phyloP scores from a whole-genome alignment of 2,113 vertebrate genomes.

The Meleagris gallopavo region DNA sequence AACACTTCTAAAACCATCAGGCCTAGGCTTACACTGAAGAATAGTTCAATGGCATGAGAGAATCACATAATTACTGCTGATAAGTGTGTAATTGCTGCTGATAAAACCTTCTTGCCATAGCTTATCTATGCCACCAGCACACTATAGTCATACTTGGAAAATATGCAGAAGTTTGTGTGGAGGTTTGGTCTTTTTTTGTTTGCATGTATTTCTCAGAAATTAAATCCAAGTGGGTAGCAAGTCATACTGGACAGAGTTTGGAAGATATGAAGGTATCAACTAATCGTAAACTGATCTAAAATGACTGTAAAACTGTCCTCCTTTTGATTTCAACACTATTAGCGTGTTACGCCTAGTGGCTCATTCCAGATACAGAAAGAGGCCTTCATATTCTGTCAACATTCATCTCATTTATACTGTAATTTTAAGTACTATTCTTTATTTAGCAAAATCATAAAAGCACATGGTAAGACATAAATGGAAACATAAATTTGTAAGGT shows the following conservation, averaged over 20 bases:
- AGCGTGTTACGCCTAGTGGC: not conserved
- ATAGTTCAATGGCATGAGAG: not conserved
- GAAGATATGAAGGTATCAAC: not conserved
- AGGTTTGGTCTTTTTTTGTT: not conserved
- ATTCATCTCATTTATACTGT: not conserved
- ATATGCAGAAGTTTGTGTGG: not conserved
- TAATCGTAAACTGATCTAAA: not conserved
- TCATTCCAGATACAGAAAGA: not conserved
- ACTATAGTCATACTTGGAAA: not conserved
- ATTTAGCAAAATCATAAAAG: not conserved
- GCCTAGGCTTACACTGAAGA: not conserved
- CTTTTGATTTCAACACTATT: not conserved
- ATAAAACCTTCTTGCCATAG: not conserved
- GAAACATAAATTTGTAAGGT: not conserved
- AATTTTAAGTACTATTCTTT: not conserved
- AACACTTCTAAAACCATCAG: not conserved
- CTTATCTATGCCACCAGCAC: not conserved
- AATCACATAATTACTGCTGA: not conserved
- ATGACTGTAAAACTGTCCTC: not conserved
- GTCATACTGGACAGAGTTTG: not conserved
- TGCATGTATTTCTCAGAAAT: not conserved
- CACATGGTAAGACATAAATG: not conserved
- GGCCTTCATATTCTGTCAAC: not conserved
- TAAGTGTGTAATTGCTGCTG: slow-evolving; percentile 17
- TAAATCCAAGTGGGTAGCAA: not conserved